phyloP scores from a whole-genome alignment of 1,140 invertebrate species.

The Philotrypesis tridentata region DNA sequence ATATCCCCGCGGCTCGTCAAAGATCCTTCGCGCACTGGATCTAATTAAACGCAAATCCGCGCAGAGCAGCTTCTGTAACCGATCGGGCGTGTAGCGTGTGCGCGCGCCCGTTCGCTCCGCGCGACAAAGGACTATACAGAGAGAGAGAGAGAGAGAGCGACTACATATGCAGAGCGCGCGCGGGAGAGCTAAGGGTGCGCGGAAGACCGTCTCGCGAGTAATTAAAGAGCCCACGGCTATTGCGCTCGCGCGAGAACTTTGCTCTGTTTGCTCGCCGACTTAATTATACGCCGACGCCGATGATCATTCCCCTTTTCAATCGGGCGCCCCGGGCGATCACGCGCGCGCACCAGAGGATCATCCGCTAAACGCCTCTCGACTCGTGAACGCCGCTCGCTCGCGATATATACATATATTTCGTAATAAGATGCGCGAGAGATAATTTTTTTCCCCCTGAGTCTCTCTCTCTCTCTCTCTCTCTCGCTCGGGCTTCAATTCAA shows the following conservation, averaged over 20 bases:
- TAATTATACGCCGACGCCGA: conserved; percentile 38
- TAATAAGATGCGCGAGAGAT: not conserved
- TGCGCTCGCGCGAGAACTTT: not conserved
- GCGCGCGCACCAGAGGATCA: conserved; percentile 17
- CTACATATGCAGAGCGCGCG: not conserved
- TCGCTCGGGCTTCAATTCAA: not conserved
- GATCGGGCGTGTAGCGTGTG: not conserved
- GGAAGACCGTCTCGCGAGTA: conserved; percentile 11
- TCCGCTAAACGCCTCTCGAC: conserved; percentile 29
- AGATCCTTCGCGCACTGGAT: not conserved
- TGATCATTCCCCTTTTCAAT: conserved; percentile 28
- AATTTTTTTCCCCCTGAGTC: no score
- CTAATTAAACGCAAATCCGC: not conserved
- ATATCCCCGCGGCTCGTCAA: not conserved
- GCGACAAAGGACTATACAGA: not conserved
- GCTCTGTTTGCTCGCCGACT: conserved; percentile 35
- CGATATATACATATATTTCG: not conserved
- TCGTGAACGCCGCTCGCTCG: not conserved
- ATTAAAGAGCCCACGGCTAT: conserved; percentile 35
- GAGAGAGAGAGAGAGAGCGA: no score
- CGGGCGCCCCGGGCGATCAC: conserved; percentile 33
- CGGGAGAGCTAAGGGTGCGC: not conserved
- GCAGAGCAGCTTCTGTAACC: not conserved
- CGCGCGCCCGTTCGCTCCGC: no score
- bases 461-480: not conserved